phyloP scores from a whole-genome alignment of 2,113 vertebrate genomes.

The Centrocercus urophasianus region DNA sequence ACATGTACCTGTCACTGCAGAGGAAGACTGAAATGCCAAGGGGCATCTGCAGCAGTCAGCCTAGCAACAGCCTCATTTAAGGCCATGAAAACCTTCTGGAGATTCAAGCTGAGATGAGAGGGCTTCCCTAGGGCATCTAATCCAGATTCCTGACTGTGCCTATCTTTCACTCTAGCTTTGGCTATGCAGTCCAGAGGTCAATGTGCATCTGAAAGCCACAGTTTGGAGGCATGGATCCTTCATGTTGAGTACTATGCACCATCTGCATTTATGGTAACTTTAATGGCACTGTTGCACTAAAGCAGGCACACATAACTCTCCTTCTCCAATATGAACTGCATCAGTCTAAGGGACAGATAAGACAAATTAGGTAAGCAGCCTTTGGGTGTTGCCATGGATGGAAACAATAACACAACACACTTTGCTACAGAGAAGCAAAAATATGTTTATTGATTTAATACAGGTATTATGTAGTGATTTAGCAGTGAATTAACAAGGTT shows the following conservation, averaged over 20 bases:
- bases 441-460: too few species aligned
- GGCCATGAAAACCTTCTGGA: neutral
- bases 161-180: neutral
- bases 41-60: neutral
- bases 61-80: neutral
- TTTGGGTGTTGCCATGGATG: accelerated
- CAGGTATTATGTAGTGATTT: too few species aligned
- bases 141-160: neutral
- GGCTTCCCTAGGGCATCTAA: neutral
- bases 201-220: neutral
- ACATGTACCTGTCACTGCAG: neutral
- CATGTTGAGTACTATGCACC: neutral
- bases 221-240: neutral
- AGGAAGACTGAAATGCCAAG: neutral
- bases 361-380: neutral
- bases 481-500: too few species aligned
- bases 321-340: neutral
- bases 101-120: neutral
- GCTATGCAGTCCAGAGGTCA: neutral
- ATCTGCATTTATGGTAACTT: neutral
- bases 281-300: neutral
- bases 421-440: too few species aligned
- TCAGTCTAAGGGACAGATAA: neutral
- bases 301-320: neutral
- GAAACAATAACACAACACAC: too few species aligned